Conservation (phyloP, 2,888 invertebrate species). For the Gandaritis pyraliata region DNA sequence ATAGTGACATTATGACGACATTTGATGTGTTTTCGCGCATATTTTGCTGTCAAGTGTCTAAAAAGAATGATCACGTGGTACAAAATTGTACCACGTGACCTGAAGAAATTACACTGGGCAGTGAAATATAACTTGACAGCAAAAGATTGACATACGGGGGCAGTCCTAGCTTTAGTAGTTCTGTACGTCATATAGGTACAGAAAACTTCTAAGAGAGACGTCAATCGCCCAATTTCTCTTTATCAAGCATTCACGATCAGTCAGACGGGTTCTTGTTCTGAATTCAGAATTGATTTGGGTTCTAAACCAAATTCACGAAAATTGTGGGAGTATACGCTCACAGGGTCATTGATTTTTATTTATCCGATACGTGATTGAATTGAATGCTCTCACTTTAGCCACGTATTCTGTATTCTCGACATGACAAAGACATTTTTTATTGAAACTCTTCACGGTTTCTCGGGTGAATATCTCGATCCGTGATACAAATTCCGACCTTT, state of each 20-base stretch:
- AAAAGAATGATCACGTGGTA: no score
- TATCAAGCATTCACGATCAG: constrained; percentile 24
- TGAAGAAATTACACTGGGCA: no score
- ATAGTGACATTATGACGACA: no score
- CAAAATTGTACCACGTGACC: no score
- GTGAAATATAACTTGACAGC: no score
- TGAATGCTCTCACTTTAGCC: constrained; percentile 65
- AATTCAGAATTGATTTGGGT: constrained; percentile 39
- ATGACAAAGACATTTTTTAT: constrained; percentile 48
- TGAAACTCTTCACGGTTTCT: constrained; percentile 58
- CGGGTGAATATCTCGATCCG: constrained; percentile 39
- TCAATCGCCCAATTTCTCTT: constrained; percentile 17
- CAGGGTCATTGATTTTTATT: constrained; percentile 51
- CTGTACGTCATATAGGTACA: neutral
- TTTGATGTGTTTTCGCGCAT: no score
- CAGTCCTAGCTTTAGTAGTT: no score
- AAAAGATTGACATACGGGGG: no score
- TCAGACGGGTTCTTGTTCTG: constrained; percentile 27
- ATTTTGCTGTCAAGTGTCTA: no score
- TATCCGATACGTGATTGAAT: constrained; percentile 59
- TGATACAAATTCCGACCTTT: constrained; percentile 42
- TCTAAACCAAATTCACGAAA: constrained; percentile 37
- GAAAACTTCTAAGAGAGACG: constrained; percentile 6
- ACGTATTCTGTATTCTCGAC: constrained; percentile 55
- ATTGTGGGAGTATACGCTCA: constrained; percentile 44